Evolutionary conservation across 2,888 invertebrate species (phyloP).

Genomic region (Chydorus sphaericus): DNA sequence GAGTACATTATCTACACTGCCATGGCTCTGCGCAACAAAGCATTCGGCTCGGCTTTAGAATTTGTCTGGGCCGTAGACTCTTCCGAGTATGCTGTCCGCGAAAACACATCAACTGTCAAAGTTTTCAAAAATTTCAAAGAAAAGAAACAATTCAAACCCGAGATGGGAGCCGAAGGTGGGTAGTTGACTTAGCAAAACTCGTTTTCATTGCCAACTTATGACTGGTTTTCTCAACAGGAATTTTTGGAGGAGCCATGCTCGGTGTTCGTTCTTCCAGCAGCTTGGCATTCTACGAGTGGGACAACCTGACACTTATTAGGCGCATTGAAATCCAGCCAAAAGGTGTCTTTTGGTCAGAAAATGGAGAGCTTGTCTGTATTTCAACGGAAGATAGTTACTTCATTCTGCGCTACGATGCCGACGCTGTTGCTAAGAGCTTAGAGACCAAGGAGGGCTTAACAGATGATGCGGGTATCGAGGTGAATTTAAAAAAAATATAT

Average conservation of each 20-base stretch:
- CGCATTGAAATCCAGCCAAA: slow-evolving; percentile 92
- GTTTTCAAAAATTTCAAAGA: slow-evolving; percentile 98
- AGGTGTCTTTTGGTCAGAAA: slow-evolving; percentile 93
- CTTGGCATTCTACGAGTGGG: slow-evolving; percentile 95
- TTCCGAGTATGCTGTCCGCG: slow-evolving; percentile 63
- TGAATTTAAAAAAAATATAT: slow-evolving; percentile 72
- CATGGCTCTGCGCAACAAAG: slow-evolving; percentile 96
- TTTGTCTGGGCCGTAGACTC: slow-evolving; percentile 98
- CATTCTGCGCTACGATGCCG: slow-evolving; percentile 73
- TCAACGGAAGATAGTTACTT: slow-evolving; percentile 93
- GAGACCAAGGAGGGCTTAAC: slow-evolving; percentile 61
- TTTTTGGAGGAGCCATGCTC: slow-evolving; percentile 78
- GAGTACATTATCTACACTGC: slow-evolving; percentile 99
- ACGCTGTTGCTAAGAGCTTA: slow-evolving; percentile 56
- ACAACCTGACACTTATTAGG: slow-evolving; percentile 73
- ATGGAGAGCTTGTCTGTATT: slow-evolving; percentile 79
- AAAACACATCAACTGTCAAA: slow-evolving; percentile 76
- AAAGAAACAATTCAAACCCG: slow-evolving; percentile 85
- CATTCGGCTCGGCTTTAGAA: slow-evolving; percentile 94
- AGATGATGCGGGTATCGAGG: slow-evolving; percentile 88
- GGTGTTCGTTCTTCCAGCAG: slow-evolving; percentile 86
- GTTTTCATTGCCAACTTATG: background rate
- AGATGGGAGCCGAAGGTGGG: slow-evolving; percentile 83
- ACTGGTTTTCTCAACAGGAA: slow-evolving; percentile 40
- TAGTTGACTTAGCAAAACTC: background rate